Conservation (phyloP, 2,797 vertebrate genomes). For the Myotis vivesi region DNA sequence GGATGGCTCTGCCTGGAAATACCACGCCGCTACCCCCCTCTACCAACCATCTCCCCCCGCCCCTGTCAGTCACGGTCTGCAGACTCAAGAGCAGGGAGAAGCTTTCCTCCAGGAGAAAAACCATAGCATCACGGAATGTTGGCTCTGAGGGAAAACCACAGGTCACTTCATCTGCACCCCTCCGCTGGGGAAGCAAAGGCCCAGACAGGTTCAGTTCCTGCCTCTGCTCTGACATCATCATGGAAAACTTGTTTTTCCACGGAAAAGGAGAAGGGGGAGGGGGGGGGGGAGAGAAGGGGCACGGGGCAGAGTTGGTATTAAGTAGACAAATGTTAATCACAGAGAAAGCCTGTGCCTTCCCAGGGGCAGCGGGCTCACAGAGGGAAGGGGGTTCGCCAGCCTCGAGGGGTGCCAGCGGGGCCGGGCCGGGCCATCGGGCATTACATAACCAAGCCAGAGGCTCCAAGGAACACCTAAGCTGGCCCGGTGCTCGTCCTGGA, state of each 20-base stretch:
- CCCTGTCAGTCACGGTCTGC: neutral
- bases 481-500: constrained; percentile 11
- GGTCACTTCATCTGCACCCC: neutral
- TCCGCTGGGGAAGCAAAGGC: neutral
- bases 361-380: neutral
- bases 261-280: neutral
- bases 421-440: neutral
- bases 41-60: accelerated
- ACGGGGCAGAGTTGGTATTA: neutral
- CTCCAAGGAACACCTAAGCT: constrained; percentile 61
- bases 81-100: neutral
- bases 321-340: neutral
- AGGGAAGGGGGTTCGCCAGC: neutral
- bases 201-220: constrained; percentile 14
- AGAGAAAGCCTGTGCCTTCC: neutral
- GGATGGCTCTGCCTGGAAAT: neutral
- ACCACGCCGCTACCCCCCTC: neutral
- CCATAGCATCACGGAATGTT: neutral
- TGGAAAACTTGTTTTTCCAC: constrained; percentile 47
- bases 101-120: neutral
- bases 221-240: constrained; percentile 27
- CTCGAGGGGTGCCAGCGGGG: neutral
- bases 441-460: neutral
- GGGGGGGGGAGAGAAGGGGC: neutral
- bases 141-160: constrained; percentile 26